phyloP scores from a whole-genome alignment of 2,888 invertebrate genomes.

The Hedya salicella region DNA sequence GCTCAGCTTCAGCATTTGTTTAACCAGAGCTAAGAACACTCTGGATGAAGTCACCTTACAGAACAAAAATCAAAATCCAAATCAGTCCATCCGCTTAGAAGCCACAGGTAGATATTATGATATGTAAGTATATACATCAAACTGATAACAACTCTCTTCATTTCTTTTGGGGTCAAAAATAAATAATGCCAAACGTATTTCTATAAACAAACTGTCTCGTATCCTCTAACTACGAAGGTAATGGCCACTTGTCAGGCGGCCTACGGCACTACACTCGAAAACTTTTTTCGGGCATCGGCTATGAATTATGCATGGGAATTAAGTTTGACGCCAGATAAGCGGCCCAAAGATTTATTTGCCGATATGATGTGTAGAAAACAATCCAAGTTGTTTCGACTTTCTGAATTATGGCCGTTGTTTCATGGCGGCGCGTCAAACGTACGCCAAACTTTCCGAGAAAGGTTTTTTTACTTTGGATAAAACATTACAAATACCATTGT shows the following conservation, averaged over 20 bases:
- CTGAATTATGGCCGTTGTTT: conserved; percentile 81
- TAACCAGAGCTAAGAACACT: too few relatives aligned
- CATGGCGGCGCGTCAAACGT: conserved; percentile 76
- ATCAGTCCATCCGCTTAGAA: too few relatives aligned
- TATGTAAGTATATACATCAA: too few relatives aligned
- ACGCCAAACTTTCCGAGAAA: conserved; percentile 55
- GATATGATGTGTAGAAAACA: conserved; percentile 84
- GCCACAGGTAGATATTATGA: too few relatives aligned
- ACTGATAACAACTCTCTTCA: too few relatives aligned
- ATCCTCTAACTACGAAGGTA: conserved; percentile 25
- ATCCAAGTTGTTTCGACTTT: conserved; percentile 80
- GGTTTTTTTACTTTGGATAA: conserved; percentile 41
- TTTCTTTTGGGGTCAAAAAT: too few relatives aligned
- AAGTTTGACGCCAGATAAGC: conserved; percentile 83
- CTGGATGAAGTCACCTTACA: too few relatives aligned
- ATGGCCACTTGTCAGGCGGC: conserved; percentile 19
- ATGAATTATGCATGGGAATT: conserved; percentile 84
- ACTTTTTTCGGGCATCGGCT: conserved; percentile 50
- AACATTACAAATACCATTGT: background rate
- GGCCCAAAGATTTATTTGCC: conserved; percentile 81
- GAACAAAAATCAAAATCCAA: too few relatives aligned
- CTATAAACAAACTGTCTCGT: background rate
- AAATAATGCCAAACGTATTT: background rate
- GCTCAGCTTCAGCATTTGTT: too few relatives aligned
- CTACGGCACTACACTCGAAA: conserved; percentile 36